Percentiles rank a stretch among this genome's conserved stretches.
These are phyloP conservation scores for Sebastes minor DNA, from an alignment of 2,797 vertebrate genomes.

Conservation along the genomic window DNA sequence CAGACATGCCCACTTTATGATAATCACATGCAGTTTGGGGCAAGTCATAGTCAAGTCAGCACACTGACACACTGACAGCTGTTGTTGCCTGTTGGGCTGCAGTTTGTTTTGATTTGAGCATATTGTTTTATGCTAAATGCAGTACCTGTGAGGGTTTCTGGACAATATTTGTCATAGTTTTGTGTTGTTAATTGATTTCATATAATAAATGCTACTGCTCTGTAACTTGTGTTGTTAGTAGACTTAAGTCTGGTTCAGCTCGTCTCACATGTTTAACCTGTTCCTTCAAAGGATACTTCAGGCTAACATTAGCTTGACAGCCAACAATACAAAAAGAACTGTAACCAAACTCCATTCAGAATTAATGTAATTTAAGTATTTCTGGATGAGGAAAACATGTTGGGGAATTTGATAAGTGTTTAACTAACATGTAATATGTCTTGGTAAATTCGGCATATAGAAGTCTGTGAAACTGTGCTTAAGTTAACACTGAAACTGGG, in stretches of 20 bases:
- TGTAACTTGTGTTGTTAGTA: background rate
- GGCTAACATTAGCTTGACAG: too few relatives aligned
- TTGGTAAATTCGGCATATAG: background rate
- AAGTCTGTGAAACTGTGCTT: rapidly evolving
- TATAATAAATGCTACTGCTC: background rate
- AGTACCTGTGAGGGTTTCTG: too few relatives aligned
- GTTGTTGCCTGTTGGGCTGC: too few relatives aligned
- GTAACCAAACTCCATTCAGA: background rate
- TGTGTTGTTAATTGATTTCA: too few relatives aligned
- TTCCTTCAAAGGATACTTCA: background rate
- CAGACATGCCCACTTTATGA: too few relatives aligned
- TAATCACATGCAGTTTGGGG: too few relatives aligned
- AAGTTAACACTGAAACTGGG: background rate
- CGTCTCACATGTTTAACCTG: background rate
- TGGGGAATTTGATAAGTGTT: background rate
- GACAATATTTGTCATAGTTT: too few relatives aligned
- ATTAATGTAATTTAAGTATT: background rate
- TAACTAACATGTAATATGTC: background rate
- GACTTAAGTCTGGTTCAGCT: background rate
- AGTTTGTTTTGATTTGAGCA: too few relatives aligned
- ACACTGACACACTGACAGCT: too few relatives aligned
- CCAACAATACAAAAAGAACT: background rate
- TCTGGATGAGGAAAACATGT: background rate
- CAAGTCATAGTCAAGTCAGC: too few relatives aligned
- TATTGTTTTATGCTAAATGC: too few relatives aligned